Conservation (phyloP, 1,140 invertebrate species). For the Charaxes varanes region DNA sequence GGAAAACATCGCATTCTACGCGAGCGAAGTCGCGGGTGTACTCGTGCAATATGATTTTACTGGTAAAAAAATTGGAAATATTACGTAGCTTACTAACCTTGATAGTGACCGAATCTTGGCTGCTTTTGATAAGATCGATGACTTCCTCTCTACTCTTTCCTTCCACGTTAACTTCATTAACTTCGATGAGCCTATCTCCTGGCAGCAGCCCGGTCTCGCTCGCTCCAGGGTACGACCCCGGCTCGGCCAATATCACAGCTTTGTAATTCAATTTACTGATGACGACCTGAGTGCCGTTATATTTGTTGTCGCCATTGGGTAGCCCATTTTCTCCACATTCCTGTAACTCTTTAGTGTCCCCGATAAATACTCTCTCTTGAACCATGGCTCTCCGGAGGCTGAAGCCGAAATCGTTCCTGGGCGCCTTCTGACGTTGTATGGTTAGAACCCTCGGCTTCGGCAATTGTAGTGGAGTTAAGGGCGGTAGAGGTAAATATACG, state of each 20-base stretch:
- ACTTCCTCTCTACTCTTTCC: slow-evolving; percentile 92
- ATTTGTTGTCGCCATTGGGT: slow-evolving; percentile 56
- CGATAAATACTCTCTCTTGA: slow-evolving; percentile 76
- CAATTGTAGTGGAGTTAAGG: slow-evolving; percentile 82
- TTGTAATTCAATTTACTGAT: slow-evolving; percentile 76
- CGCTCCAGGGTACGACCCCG: slow-evolving; percentile 84
- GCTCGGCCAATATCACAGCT: slow-evolving; percentile 94
- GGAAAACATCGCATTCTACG: too few relatives aligned
- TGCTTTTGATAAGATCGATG: slow-evolving; percentile 93
- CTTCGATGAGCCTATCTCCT: slow-evolving; percentile 93
- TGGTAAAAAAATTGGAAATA: slow-evolving; percentile 7
- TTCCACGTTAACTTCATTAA: slow-evolving; percentile 91
- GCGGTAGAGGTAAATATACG: slow-evolving; percentile 84
- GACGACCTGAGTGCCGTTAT: slow-evolving; percentile 44
- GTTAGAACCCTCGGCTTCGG: slow-evolving; percentile 85
- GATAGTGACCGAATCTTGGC: slow-evolving; percentile 86
- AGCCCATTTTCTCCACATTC: slow-evolving; percentile 49
- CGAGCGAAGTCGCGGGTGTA: too few relatives aligned
- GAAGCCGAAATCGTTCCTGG: slow-evolving; percentile 95
- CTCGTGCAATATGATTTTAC: too few relatives aligned
- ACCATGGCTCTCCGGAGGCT: slow-evolving; percentile 91
- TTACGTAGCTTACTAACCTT: slow-evolving; percentile 80
- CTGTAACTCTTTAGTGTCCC: slow-evolving; percentile 42
- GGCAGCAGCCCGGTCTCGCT: slow-evolving; percentile 91
- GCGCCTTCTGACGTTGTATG: slow-evolving; percentile 87